Conservation (phyloP, 2,888 invertebrate species). For the Mantis religiosa region DNA sequence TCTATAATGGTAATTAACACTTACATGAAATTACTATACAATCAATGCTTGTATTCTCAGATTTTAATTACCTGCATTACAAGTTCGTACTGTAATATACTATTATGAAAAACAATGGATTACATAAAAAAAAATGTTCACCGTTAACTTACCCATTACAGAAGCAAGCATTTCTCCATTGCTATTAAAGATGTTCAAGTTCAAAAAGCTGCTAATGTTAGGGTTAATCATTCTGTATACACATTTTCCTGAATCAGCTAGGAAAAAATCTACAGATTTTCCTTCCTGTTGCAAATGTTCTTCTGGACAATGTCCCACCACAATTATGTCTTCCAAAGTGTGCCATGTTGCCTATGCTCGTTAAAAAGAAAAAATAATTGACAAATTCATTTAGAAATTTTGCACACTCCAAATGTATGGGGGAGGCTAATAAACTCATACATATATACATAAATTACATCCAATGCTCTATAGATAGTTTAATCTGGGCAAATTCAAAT, state of each 20-base stretch:
- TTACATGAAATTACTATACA: too few relatives aligned
- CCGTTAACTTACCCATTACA: not conserved
- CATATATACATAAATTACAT: too few relatives aligned
- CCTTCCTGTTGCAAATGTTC: slow-evolving; percentile 29
- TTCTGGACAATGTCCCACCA: slow-evolving; percentile 46
- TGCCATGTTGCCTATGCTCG: slow-evolving; percentile 44
- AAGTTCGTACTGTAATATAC: too few relatives aligned
- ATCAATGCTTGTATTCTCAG: too few relatives aligned
- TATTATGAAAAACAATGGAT: too few relatives aligned
- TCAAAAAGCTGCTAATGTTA: slow-evolving; percentile 34
- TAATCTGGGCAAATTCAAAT: too few relatives aligned
- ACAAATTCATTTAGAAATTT: too few relatives aligned
- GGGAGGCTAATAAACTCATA: too few relatives aligned
- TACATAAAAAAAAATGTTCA: not conserved
- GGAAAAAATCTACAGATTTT: slow-evolving; percentile 43
- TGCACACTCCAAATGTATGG: too few relatives aligned
- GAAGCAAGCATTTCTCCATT: slow-evolving; percentile 39
- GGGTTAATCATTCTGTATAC: slow-evolving; percentile 35
- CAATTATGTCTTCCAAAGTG: slow-evolving; percentile 43
- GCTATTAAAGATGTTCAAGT: slow-evolving; percentile 41
- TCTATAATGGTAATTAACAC: too few relatives aligned
- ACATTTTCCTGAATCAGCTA: slow-evolving; percentile 39
- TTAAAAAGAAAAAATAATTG: not conserved
- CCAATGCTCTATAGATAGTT: too few relatives aligned
- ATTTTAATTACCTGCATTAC: too few relatives aligned